Evolutionary conservation across 2,113 vertebrate genomes (phyloP), one percentile per base, ranked within the genome.

Genomic region (Aythya baeri): DNA sequence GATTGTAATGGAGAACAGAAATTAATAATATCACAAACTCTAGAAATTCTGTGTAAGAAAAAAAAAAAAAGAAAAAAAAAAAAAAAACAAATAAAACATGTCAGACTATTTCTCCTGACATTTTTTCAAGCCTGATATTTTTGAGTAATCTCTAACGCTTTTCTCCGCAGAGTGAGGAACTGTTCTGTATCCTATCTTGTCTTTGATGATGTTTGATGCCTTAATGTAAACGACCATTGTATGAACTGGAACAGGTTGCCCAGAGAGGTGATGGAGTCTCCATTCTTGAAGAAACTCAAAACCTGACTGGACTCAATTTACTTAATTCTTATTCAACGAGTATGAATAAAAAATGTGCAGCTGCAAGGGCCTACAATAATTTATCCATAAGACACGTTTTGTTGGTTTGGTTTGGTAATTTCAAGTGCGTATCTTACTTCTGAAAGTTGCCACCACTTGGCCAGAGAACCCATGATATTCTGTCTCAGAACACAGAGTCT

Each of bases 201-300:
- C 44, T 70, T 46, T 31, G 36, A 36, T 36, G 36, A 36, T 36
- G 38, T 54, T 65, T 52, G 41, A 80, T 63, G 13, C 22, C 13
- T 27, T 38, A 27, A 11, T 75, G 18, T 70, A 52, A 59, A 46
- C 20, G 29, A 43, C 4, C 6, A 8, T 9, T 62, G 7, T 36
- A 26, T 31, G 77, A 84, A 62, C 26, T 50, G 16, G 44, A 31
- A 71, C 9, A 59, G 7, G 16, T 52, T 77, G 2, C 13, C 20
- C 8, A 18, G 50, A 36, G 36, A 17, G 58, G 31, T 46, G 26
- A 22, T 77, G 70, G 50, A 74, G 12, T 46, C 70, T 88, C 41
- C 27, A 25, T 41, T 26, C 18, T 50, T 44, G 52, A n/a, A 78
- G 14, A 16, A 16, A 13, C 9, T 83, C 0, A 0, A 38, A 89